Percentiles rank a stretch among this genome's conserved stretches.
Conservation (phyloP, 2,888 invertebrate genomes). For the Orthosia gracilis region DNA sequence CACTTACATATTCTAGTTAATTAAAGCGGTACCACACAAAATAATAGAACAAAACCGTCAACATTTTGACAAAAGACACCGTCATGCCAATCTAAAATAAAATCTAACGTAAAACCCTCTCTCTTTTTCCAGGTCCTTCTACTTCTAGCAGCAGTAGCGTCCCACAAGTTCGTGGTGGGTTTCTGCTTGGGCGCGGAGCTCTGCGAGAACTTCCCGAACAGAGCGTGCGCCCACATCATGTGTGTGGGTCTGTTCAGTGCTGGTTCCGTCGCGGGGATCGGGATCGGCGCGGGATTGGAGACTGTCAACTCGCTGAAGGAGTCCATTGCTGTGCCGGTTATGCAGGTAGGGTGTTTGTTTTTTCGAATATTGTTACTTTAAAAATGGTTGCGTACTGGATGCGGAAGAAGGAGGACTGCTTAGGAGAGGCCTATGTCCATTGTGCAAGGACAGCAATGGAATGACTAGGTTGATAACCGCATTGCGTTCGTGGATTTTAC, state of each 20-base stretch:
- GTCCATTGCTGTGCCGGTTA: conserved; percentile 89
- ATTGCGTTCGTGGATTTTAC: too few relatives aligned
- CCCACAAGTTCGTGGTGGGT: conserved; percentile 95
- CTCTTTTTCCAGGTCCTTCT: conserved; percentile 91
- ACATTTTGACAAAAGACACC: too few relatives aligned
- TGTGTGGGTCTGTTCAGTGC: conserved; percentile 93
- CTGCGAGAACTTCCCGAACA: conserved; percentile 86
- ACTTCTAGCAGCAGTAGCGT: conserved; percentile 93
- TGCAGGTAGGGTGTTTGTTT: conserved; percentile 88
- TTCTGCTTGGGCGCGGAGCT: conserved; percentile 96
- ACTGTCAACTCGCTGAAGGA: conserved; percentile 87
- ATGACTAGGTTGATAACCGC: too few relatives aligned
- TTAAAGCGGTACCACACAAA: too few relatives aligned
- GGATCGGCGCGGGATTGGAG: conserved; percentile 92
- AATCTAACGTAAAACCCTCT: background rate
- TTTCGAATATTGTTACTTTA: too few relatives aligned
- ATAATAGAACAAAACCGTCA: too few relatives aligned
- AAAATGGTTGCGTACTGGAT: too few relatives aligned
- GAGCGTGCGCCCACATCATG: conserved; percentile 88
- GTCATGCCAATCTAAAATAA: too few relatives aligned
- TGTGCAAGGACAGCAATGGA: too few relatives aligned
- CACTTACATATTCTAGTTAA: too few relatives aligned
- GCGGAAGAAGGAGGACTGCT: too few relatives aligned
- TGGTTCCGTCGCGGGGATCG: conserved; percentile 93
- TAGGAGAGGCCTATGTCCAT: too few relatives aligned